Evolutionary conservation across 1,140 invertebrate species (phyloP), one percentile per base, ranked within the genome.

Genomic region (Drosophila oshimai): DNA sequence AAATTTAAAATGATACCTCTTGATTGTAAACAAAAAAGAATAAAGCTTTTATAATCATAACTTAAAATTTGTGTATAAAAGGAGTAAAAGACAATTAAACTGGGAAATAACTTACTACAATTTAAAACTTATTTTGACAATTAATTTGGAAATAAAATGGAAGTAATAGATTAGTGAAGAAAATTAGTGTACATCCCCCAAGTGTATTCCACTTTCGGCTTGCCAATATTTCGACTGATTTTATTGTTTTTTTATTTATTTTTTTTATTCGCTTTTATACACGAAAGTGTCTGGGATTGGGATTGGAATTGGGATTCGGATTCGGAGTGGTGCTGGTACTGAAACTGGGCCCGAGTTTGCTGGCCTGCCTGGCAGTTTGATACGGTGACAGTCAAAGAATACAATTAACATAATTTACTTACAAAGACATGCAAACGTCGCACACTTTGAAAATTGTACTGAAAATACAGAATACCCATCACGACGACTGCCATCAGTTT

Each of bases 321-420:
- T 55, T n/a, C 12, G 3, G 7, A 33, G 12, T 31, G n/a, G 29
- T 10, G 18, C 4, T 58, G 50, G 12, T 7, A 34, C 39, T 55
- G 51, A 28, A 12, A 26, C 24, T 53, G 45, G 62, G 36, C 51
- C 28, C 33, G 18, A 28, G 61, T 31, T 49, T 7, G 41, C 41
- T 51, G 28, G 18, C n/a, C 28, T 24, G 37, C 13, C 31, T 28
- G 54, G 34, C 31, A 20, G 31, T 67, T 41, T 74, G 74, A 64
- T 78, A 65, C 60, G 68, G 74, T 74, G 74, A 74, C 70, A 74
- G 74, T 74, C 74, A 53, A 78, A 71, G 79, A 79, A 83, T 83
- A 83, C 79, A 79, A 86, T 84, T 84, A 84, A 86, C 79, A 86
- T 86, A 84, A 86, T 84, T 86, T 84, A 86, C 71, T 71, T 74